Conservation (phyloP, 2,888 invertebrate genomes). For the Hesperia comma region DNA sequence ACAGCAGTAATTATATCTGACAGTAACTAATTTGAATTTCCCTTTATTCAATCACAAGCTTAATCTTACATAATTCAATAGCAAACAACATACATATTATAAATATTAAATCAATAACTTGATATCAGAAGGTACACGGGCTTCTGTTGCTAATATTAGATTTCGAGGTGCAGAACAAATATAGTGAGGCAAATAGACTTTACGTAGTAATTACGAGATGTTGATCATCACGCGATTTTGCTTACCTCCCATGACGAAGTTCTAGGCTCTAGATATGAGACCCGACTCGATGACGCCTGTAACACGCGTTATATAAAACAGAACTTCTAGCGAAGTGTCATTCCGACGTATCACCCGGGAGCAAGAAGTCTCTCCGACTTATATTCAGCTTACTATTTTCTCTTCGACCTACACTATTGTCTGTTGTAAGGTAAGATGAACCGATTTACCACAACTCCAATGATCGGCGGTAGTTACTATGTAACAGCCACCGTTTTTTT, state of each 20-base stretch:
- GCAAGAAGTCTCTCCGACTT: not conserved
- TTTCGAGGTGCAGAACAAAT: conserved; percentile 36
- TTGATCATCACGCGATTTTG: conserved; percentile 16
- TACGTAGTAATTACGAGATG: not conserved
- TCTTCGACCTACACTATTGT: not conserved
- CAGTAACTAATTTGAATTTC: conserved; percentile 3
- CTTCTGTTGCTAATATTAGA: conserved; percentile 39
- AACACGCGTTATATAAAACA: conserved; percentile 14
- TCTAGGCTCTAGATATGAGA: conserved; percentile 29
- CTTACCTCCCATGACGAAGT: conserved; percentile 46
- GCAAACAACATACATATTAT: conserved; percentile 14
- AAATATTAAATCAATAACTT: conserved; percentile 21
- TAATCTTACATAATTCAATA: conserved; percentile 3
- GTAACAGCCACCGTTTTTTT: not conserved
- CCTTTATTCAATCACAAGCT: conserved; percentile 5
- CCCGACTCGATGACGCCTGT: conserved; percentile 7
- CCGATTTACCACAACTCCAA: conserved; percentile 30
- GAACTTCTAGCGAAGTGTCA: not conserved
- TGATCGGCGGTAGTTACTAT: conserved; percentile 16
- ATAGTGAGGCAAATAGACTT: conserved; percentile 40
- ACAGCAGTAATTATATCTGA: not conserved
- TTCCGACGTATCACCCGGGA: not conserved
- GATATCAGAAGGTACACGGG: not conserved
- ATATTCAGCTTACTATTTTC: not conserved
- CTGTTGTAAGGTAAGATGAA: conserved; percentile 32